Percentiles rank a stretch among this genome's conserved stretches.
Conservation (phyloP, 2,888 invertebrate species). For the Coecobrya sp. region DNA sequence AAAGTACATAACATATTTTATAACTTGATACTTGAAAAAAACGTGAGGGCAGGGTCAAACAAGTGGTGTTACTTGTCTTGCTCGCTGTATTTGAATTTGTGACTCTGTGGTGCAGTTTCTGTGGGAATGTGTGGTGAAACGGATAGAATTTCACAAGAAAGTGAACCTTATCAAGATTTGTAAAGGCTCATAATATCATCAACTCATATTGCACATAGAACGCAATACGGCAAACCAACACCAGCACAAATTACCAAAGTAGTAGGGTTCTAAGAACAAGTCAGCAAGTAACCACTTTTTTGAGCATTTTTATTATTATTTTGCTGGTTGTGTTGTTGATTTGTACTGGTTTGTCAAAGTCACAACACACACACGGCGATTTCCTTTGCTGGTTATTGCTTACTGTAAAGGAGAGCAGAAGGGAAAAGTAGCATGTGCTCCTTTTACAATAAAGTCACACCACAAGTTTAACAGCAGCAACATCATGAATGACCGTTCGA, state of each 20-base stretch:
- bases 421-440: not conserved
- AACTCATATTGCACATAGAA: slow-evolving; percentile 43
- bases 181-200: slow-evolving; percentile 59
- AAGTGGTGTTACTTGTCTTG: not conserved
- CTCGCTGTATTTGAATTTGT: slow-evolving; percentile 1
- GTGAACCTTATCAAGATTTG: slow-evolving; percentile 75
- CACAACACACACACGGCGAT: slow-evolving; percentile 3
- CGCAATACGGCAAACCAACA: not conserved
- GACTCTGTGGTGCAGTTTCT: slow-evolving; percentile 7
- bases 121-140: slow-evolving; percentile 75
- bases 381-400: not conserved
- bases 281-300: not conserved
- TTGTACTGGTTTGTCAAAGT: slow-evolving; percentile 62
- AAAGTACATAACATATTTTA: slow-evolving; percentile 37
- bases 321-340: slow-evolving; percentile 24
- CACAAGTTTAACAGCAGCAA: not conserved
- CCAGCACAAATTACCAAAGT: not conserved
- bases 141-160: slow-evolving; percentile 79
- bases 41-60: slow-evolving; percentile 58
- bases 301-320: slow-evolving; percentile 11
- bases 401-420: not conserved
- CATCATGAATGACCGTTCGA: not conserved
- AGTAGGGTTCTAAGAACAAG: slow-evolving; percentile 9
- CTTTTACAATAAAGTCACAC: not conserved
- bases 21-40: slow-evolving; percentile 59